Conservation (phyloP, 1,140 invertebrate species). For the Druon quercuslanigerum region DNA sequence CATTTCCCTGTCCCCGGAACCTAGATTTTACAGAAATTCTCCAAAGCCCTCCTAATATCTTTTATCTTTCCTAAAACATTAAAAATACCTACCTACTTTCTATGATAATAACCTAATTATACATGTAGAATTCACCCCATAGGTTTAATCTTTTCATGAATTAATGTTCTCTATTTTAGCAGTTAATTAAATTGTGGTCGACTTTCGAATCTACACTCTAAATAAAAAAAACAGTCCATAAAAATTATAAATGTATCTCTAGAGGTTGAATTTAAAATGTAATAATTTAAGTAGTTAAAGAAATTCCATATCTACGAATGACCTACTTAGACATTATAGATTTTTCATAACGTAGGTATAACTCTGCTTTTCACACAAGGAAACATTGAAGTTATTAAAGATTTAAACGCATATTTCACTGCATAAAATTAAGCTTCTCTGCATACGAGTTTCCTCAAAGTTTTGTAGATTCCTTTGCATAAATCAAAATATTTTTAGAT, state of each 20-base stretch:
- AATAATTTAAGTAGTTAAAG: constrained; percentile 10
- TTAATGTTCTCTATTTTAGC: too few species aligned
- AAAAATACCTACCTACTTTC: neutral
- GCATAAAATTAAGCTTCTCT: neutral
- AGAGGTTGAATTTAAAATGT: neutral
- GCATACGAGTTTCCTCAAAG: too few species aligned
- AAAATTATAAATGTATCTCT: too few species aligned
- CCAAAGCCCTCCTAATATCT: neutral
- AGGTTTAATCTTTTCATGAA: too few species aligned
- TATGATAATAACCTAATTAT: neutral
- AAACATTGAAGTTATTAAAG: neutral
- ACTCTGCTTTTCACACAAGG: neutral
- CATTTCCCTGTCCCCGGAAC: constrained; percentile 4
- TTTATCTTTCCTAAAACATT: neutral
- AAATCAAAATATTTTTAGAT: too few species aligned
- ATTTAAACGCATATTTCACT: neutral
- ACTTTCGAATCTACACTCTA: too few species aligned
- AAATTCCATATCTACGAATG: constrained; percentile 6
- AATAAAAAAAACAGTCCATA: too few species aligned
- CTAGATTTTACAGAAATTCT: neutral
- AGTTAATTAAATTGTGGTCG: too few species aligned
- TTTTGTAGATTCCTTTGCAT: too few species aligned
- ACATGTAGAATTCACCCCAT: too few species aligned
- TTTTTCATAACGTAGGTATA: constrained; percentile 18
- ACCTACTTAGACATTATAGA: constrained; percentile 21